Percentiles rank a stretch among this genome's conserved stretches.
Conservation (phyloP, 2,797 vertebrate species). For the Myoxocephalus aenaeus region DNA sequence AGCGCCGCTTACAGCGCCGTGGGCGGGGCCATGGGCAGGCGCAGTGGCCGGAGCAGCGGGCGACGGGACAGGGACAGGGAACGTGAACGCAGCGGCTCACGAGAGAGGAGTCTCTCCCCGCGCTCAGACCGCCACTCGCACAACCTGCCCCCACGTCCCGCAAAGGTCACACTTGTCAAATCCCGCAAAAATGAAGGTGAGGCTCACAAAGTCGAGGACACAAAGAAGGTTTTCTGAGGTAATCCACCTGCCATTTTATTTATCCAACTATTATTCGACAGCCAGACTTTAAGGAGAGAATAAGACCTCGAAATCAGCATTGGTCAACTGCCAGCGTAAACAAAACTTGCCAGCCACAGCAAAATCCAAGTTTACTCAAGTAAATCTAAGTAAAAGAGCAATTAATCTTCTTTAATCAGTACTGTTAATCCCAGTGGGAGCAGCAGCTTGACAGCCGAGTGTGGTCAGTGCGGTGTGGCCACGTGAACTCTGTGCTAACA, state of each 20-base stretch:
- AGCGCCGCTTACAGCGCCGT: conserved; percentile 84
- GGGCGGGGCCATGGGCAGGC: conserved; percentile 87
- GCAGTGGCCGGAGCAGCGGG: conserved; percentile 82
- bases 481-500: conserved; percentile 76
- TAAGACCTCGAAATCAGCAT: conserved; percentile 62
- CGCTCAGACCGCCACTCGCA: conserved; percentile 92
- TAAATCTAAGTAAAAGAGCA: conserved; percentile 79
- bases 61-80: conserved; percentile 81
- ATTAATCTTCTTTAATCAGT: conserved; percentile 81
- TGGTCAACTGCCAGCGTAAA: conserved; percentile 72
- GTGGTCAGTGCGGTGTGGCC: conserved; percentile 40
- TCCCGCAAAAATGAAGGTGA: conserved; percentile 99
- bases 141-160: conserved; percentile 93
- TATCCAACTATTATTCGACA: conserved; percentile 23
- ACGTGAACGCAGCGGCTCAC: conserved; percentile 91
- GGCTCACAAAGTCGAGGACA: conserved; percentile 76
- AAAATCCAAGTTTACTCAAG: conserved; percentile 71
- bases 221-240: not conserved
- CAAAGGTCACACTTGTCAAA: conserved; percentile 97
- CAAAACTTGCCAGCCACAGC: conserved; percentile 67
- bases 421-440: conserved; percentile 69
- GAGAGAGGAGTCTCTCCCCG: conserved; percentile 94
- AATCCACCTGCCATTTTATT: conserved; percentile 37
- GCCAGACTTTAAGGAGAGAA: conserved; percentile 48
- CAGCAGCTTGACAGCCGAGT: conserved; percentile 53